These are phyloP conservation scores for Drosophila gunungcola DNA, from an alignment of 1,140 invertebrate genomes.

Conservation along the genomic window DNA sequence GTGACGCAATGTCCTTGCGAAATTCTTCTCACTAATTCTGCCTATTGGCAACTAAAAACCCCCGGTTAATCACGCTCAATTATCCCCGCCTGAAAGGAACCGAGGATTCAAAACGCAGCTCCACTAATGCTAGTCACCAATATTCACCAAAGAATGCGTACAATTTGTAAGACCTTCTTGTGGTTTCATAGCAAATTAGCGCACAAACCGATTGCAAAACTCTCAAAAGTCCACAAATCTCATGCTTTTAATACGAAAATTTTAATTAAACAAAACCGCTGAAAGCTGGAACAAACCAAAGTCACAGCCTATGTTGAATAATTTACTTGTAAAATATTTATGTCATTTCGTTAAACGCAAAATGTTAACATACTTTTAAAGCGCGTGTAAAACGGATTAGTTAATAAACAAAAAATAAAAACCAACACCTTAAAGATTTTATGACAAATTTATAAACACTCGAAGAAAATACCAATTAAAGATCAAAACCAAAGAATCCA, in stretches of 20 bases:
- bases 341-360: slow-evolving; percentile 57
- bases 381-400: slow-evolving; percentile 63
- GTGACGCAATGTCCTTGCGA: slow-evolving; percentile 29
- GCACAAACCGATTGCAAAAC: slow-evolving; percentile 25
- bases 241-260: slow-evolving; percentile 59
- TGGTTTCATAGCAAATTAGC: slow-evolving; percentile 44
- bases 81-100: slow-evolving; percentile 43
- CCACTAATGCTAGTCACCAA: slow-evolving; percentile 54
- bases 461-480: slow-evolving; percentile 57
- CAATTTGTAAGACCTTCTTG: slow-evolving; percentile 40
- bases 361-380: slow-evolving; percentile 76
- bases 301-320: slow-evolving; percentile 48
- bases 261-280: slow-evolving; percentile 44
- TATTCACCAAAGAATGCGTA: slow-evolving; percentile 21
- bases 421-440: slow-evolving; percentile 55
- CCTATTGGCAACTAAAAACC: slow-evolving; percentile 45
- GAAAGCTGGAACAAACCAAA: slow-evolving; percentile 21
- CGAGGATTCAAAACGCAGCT: slow-evolving; percentile 5
- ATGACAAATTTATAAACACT: slow-evolving; percentile 70
- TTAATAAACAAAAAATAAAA: slow-evolving; percentile 53
- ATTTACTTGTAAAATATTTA: slow-evolving; percentile 74
- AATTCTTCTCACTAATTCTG: slow-evolving; percentile 17
- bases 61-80: slow-evolving; percentile 47
- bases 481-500: slow-evolving; percentile 36
- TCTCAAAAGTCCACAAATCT: slow-evolving; percentile 50